Evolutionary conservation across 1,140 invertebrate genomes (phyloP), one percentile per base, ranked within the genome.

Genomic region (Drosophila lacteicornis): DNA sequence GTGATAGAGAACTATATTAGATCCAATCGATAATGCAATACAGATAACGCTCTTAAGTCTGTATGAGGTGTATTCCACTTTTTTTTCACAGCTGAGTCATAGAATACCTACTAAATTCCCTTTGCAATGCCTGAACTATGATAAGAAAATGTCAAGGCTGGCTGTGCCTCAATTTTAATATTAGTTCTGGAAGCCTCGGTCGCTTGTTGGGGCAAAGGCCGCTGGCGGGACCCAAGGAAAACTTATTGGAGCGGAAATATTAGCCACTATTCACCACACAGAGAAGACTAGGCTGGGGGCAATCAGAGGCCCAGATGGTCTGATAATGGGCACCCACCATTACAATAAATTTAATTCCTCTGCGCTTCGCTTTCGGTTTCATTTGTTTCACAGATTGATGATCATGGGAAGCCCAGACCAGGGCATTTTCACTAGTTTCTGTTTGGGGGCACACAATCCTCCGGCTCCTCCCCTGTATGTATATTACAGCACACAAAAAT

Each of bases 401-500:
- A 68, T 78, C 57, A 75, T 61, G 47, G 57, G 53, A 49, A 63
- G 40, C 30, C 49, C 49, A 43, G 50, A 55, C 30, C 30, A 61
- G 58, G 25, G 46, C 80, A 79, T 82, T 75, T 74, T 67, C 45
- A 83, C 56, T 68, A 61, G 60, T 49, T 38, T 65, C 38, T 57
- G 67, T 43, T 27, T 27, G 27, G 19, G 17, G 43, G 25, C 19
- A 13, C 19, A 13, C 57, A 22, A 8, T 30, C 17, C 36, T 60
- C 33, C 75, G 47, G 22, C 22, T 12, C 51, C 42, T 42, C 19
- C 33, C 43, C 15, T 36, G 5, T 12, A n/a, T 66, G 3, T 50
- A 17, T 71, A 58, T 83, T 82, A 79, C 71, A 83, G 53, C 53
- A 84, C 56, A 56, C 62, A 55, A 65, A 77, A 79, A 83, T 69